Evolutionary conservation across 2,888 invertebrate genomes (phyloP), one percentile per base, ranked within the genome.

Genomic region (Drosophila fungiperda): DNA sequence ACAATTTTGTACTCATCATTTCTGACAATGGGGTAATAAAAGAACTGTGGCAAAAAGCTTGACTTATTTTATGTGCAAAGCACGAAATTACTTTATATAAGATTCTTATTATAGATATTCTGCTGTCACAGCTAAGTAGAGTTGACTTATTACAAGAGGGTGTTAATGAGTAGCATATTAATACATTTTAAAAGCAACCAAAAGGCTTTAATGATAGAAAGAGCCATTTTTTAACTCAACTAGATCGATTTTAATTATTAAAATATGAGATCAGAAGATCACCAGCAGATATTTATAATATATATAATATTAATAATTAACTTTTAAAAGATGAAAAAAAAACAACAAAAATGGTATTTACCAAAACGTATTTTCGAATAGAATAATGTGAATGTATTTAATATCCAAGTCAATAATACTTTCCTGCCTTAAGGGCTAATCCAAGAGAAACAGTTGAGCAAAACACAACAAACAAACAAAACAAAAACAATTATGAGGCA

Each of bases 1-100:
- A 29, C 71, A 57, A 59, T 68, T 54, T 20, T 52, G 11, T 40
- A 35, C 11, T 62, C 45, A 45, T 3, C 36, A 17, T 32, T 20
- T 48, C 38, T 68, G 64, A 83, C 86, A 82, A 82, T 82, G 80
- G 73, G 58, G 65, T 71, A 73, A 86, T 83, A 76, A 82, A 68
- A 61, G 49, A 67, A 76, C 58, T 61, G 73, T 69, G 70, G 64
- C 73, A 75, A 68, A 67, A 73, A 82, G 54, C 62, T 62, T 45
- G 53, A 54, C 45, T 50, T 57, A 70, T 75, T 78, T 76, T 69
- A 82, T 84, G 85, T 65, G 86, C 52, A 62, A 68, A 62, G 50
- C 62, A 73, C 55, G 54, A 79, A 85, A 76, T 79, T 73, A 82
- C 73, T 73, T 73, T 57, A 64, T 72, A 69, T 50, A 20, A 58